These are phyloP conservation scores for Orthosia gracilis DNA, from an alignment of 2,888 invertebrate species.

Conservation along the genomic window DNA sequence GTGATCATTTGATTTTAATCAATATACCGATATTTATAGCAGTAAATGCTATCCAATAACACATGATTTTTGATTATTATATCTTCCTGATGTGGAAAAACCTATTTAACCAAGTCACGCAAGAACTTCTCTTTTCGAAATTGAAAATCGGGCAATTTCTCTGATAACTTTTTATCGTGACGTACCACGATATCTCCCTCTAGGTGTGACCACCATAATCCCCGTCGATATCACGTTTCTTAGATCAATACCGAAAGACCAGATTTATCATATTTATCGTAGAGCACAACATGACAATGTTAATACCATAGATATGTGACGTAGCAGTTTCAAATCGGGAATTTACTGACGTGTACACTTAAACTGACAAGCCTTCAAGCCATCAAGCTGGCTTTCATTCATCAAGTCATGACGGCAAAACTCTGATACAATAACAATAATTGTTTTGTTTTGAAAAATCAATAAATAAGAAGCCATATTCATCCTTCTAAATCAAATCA, in stretches of 20 bases:
- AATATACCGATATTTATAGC: not conserved
- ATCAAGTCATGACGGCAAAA: constrained; percentile 12
- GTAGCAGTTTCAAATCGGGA: constrained; percentile 50
- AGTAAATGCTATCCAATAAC: not conserved
- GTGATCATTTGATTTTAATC: not conserved
- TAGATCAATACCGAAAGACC: constrained; percentile 81
- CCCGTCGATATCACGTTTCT: constrained; percentile 68
- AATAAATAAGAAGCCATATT: not conserved
- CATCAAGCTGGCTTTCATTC: constrained; percentile 34
- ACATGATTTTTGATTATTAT: not conserved
- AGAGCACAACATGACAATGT: constrained; percentile 74
- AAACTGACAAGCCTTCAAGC: constrained; percentile 18
- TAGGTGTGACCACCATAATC: constrained; percentile 74
- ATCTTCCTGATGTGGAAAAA: not conserved
- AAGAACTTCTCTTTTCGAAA: not conserved
- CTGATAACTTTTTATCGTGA: constrained; percentile 43
- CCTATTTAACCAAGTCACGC: not conserved
- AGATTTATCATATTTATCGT: constrained; percentile 84
- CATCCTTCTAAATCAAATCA: constrained; percentile 3
- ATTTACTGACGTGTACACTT: not conserved
- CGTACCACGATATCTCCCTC: constrained; percentile 46
- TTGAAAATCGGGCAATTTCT: constrained; percentile 9
- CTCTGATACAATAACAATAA: constrained; percentile 5
- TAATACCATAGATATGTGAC: constrained; percentile 74
- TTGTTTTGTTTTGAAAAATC: not conserved